Conservation (phyloP, 2,888 invertebrate species). For the Spialia ferax region DNA sequence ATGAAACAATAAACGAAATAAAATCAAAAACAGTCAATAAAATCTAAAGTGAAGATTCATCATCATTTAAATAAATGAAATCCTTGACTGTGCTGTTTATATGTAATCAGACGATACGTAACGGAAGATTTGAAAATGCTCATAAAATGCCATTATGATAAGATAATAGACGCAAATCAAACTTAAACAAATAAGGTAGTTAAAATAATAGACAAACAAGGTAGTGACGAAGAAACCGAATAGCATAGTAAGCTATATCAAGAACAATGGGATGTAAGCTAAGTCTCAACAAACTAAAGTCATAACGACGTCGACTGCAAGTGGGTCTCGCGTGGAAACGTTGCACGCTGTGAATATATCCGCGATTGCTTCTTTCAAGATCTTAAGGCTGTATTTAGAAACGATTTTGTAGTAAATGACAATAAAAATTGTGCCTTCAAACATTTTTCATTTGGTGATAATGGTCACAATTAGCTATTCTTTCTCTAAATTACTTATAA, state of each 20-base stretch:
- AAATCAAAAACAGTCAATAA: too few relatives aligned
- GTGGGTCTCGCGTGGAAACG: conserved; percentile 31
- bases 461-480: neutral
- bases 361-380: conserved; percentile 18
- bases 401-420: too few relatives aligned
- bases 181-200: neutral
- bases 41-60: too few relatives aligned
- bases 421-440: too few relatives aligned
- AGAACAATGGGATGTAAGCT: conserved; percentile 38
- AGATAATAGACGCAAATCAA: neutral
- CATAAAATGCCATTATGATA: conserved; percentile 2
- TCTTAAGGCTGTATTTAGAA: conserved; percentile 19
- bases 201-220: conserved; percentile 19
- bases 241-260: conserved; percentile 15
- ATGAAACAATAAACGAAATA: too few relatives aligned
- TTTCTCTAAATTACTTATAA: too few relatives aligned
- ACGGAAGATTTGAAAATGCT: neutral
- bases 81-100: neutral
- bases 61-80: neutral
- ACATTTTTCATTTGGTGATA: neutral
- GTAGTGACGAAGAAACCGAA: conserved; percentile 2
- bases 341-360: conserved; percentile 12
- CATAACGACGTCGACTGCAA: conserved; percentile 34
- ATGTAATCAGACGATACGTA: neutral
- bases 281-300: conserved; percentile 30